phyloP scores from a whole-genome alignment of 2,113 vertebrate species.

The Platysteira castanea region DNA sequence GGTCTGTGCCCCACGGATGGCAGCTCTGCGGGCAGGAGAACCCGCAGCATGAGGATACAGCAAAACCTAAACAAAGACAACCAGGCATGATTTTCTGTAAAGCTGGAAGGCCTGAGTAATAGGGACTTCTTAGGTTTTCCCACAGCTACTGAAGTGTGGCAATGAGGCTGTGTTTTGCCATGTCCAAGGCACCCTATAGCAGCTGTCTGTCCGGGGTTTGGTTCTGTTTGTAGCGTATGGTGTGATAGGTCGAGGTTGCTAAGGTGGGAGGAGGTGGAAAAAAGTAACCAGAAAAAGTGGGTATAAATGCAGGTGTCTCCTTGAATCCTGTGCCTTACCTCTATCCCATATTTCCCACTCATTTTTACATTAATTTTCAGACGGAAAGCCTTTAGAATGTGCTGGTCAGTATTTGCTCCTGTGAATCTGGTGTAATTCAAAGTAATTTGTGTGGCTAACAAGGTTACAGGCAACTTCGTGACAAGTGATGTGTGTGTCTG shows the following conservation, averaged over 20 bases:
- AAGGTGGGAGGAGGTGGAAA: background rate
- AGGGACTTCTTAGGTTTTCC: background rate
- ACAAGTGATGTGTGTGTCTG: background rate
- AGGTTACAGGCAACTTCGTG: background rate
- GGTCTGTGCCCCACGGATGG: background rate
- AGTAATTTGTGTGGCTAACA: background rate
- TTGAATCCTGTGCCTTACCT: background rate
- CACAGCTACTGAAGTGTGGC: background rate
- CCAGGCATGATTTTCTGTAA: background rate
- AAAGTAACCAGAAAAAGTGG: background rate
- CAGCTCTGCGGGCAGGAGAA: background rate
- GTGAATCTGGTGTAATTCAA: accelerated
- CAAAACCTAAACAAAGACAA: background rate
- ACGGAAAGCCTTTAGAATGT: background rate
- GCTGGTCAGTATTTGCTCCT: background rate
- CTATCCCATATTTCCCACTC: background rate
- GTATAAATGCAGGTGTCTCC: background rate
- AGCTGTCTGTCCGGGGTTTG: background rate
- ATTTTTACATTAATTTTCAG: background rate
- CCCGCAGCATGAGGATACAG: background rate
- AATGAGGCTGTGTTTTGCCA: background rate
- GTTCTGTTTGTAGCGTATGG: background rate
- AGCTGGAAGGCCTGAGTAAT: background rate
- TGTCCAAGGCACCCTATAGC: background rate
- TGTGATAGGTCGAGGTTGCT: background rate